phyloP scores from a whole-genome alignment of 2,113 vertebrate species.

The Struthio camelus region DNA sequence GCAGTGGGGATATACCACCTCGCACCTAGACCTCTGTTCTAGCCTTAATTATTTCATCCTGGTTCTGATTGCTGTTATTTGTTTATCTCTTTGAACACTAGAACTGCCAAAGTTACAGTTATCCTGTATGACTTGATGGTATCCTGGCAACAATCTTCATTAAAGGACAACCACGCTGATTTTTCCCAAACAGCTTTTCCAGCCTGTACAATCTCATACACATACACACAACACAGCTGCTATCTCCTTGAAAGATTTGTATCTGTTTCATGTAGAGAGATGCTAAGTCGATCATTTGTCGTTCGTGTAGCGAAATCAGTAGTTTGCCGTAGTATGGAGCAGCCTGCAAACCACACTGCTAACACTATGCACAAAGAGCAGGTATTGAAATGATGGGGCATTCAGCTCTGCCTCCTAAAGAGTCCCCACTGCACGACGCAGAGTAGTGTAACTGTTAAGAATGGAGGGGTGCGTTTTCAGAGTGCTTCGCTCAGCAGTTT shows the following conservation, averaged over 20 bases:
- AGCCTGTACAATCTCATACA: background rate
- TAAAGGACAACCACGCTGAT: background rate
- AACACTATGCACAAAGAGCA: constrained; percentile 38
- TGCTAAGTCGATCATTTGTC: constrained; percentile 31
- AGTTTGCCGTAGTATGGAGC: background rate
- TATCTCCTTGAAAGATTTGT: background rate
- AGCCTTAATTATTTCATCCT: background rate
- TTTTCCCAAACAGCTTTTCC: constrained; percentile 9
- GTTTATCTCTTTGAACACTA: background rate
- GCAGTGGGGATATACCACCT: background rate
- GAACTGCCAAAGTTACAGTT: background rate
- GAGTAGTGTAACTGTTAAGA: constrained; percentile 39
- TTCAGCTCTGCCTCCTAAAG: constrained; percentile 58
- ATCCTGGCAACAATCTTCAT: constrained; percentile 47
- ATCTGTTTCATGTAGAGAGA: constrained; percentile 26
- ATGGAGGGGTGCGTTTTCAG: constrained; percentile 31
- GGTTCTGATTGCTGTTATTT: background rate
- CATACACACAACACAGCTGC: background rate
- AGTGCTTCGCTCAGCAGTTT: constrained; percentile 60
- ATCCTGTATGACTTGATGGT: background rate
- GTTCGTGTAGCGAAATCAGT: constrained; percentile 50
- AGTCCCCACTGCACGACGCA: constrained; percentile 47
- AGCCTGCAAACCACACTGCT: constrained; percentile 55
- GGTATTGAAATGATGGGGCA: constrained; percentile 49
- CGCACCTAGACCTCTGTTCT: background rate